A percentile compares a stretch with the other conserved stretches of the same genome.
Conservation (phyloP, 2,113 vertebrate genomes). For the Psammodynastes pulverulentus region DNA sequence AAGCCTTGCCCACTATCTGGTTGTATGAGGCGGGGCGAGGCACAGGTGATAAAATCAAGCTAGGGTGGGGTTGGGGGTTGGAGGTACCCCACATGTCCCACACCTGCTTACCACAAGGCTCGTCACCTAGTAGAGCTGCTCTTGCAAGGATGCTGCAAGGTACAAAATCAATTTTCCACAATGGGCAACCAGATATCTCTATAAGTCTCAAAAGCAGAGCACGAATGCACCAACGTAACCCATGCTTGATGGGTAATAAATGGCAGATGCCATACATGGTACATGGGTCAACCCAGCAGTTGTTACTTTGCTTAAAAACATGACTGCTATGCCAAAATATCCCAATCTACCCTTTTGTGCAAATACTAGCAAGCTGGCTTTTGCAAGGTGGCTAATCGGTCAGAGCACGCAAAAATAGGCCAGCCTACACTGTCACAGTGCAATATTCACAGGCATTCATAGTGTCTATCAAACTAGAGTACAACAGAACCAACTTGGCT, state of each 20-base stretch:
- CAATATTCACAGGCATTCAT: background rate
- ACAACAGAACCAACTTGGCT: background rate
- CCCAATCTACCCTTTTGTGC: background rate
- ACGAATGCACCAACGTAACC: background rate
- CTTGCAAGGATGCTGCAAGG: accelerated
- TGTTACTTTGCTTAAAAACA: background rate
- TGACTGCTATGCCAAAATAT: background rate
- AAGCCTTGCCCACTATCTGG: too few species aligned
- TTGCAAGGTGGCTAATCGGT: background rate
- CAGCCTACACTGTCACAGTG: background rate
- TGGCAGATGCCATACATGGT: background rate
- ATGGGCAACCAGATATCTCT: background rate
- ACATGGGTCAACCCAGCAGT: background rate
- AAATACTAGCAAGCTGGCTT: background rate
- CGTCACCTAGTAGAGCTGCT: too few species aligned
- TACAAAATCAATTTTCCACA: background rate
- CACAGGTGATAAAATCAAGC: too few species aligned
- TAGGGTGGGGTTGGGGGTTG: too few species aligned
- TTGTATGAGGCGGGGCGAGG: too few species aligned
- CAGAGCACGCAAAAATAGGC: background rate
- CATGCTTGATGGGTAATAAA: background rate
- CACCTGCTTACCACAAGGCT: too few species aligned
- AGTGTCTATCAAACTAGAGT: background rate
- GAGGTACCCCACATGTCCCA: too few species aligned
- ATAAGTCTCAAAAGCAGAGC: background rate